A percentile compares a stretch with the other conserved stretches of the same genome.
Conservation (phyloP, 1,140 invertebrate species). For the Aphelenchoides fujianensis region DNA sequence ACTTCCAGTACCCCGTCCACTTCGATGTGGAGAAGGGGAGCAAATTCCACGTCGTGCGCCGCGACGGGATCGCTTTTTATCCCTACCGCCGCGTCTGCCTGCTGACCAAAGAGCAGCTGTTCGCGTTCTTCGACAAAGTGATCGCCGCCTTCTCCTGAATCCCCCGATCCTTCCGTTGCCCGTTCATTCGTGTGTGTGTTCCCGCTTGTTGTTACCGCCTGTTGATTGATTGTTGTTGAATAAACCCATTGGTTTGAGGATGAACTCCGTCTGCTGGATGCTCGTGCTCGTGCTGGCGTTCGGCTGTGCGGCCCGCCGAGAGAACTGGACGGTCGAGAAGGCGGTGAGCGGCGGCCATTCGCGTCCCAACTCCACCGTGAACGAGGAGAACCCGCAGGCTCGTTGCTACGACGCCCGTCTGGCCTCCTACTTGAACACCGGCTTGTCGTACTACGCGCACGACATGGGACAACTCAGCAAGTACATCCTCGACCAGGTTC, state of each 20-base stretch:
- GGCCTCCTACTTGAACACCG: constrained; percentile 28
- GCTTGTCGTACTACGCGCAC: constrained; percentile 26
- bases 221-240: constrained; percentile 9
- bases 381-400: neutral
- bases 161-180: too few relatives aligned
- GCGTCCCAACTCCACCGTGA: neutral
- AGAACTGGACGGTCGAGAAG: neutral
- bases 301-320: neutral
- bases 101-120: constrained; percentile 36
- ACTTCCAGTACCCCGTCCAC: constrained; percentile 47
- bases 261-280: too few relatives aligned
- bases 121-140: constrained; percentile 26
- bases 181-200: too few relatives aligned
- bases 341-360: neutral
- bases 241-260: too few relatives aligned
- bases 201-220: too few relatives aligned
- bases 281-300: constrained; percentile 6
- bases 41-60: constrained; percentile 38
- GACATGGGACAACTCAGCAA: constrained; percentile 34
- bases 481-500: constrained; percentile 36
- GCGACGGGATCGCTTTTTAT: constrained; percentile 32
- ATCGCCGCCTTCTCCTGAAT: neutral
- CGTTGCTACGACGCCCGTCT: constrained; percentile 26
- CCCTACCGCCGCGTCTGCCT: constrained; percentile 45
- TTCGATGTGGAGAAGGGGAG: constrained; percentile 42